Evolutionary conservation across 2,113 vertebrate species (phyloP).

Genomic region (Taurulus bubalis): DNA sequence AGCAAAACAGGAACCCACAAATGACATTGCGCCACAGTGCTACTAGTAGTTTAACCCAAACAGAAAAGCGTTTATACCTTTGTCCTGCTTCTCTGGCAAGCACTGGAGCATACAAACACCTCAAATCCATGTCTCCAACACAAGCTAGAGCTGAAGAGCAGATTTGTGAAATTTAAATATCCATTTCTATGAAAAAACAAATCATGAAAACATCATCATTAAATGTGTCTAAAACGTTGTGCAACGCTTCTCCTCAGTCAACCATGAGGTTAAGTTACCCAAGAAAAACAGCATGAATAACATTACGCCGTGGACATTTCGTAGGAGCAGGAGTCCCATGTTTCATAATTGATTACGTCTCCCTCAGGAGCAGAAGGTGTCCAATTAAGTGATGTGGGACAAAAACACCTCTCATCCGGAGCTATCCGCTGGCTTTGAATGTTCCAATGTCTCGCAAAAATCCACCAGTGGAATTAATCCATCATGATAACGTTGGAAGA

Average conservation of each 20-base stretch:
- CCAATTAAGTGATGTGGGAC: constrained; percentile 19
- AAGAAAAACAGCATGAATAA: constrained; percentile 25
- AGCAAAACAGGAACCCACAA: not conserved
- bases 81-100: not conserved
- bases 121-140: not conserved
- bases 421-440: not conserved
- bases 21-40: not conserved
- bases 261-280: not conserved
- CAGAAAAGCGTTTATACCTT: not conserved
- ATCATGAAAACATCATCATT: not conserved
- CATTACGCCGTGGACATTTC: constrained; percentile 23
- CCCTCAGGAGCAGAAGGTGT: constrained; percentile 14
- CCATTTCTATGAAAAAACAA: not conserved
- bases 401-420: constrained; percentile 8
- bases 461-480: not conserved
- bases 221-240: not conserved
- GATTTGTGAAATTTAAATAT: constrained; percentile 1
- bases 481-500: not conserved
- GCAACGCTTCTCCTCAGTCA: not conserved
- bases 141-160: not conserved
- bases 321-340: constrained; percentile 12
- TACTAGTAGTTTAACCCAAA: not conserved
- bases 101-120: not conserved
- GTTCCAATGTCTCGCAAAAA: constrained; percentile 11
- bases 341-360: constrained; percentile 38